phyloP scores from a whole-genome alignment of 2,113 vertebrate species.

The Ochotona princeps region DNA sequence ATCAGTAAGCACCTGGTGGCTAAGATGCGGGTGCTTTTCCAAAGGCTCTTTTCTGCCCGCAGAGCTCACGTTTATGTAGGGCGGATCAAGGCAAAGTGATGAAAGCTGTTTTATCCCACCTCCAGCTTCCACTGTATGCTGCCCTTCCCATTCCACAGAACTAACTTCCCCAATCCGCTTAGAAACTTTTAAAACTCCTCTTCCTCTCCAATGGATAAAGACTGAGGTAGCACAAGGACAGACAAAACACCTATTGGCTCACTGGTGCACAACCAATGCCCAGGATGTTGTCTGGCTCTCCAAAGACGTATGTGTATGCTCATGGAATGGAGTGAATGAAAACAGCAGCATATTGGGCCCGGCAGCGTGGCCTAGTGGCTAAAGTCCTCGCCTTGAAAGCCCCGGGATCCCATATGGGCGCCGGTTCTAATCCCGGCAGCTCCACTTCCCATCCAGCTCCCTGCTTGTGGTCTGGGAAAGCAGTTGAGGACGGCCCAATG shows the following conservation, averaged over 20 bases:
- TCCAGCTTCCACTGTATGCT: not conserved
- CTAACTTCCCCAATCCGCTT: not conserved
- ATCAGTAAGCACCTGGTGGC: not conserved
- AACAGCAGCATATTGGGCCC: too few species aligned
- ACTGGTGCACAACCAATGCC: fast-evolving
- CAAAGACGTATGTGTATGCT: not conserved
- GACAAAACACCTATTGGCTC: not conserved
- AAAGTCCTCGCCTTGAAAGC: too few species aligned
- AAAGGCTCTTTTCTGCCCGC: not conserved
- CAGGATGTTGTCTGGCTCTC: not conserved
- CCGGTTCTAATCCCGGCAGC: too few species aligned
- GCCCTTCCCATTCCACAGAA: not conserved
- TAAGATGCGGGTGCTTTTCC: not conserved
- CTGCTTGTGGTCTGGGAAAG: too few species aligned
- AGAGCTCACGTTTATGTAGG: not conserved
- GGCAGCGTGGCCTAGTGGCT: too few species aligned
- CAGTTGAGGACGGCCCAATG: too few species aligned
- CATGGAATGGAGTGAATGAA: not conserved
- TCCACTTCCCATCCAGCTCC: too few species aligned
- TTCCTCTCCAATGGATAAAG: not conserved
- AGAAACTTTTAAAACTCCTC: not conserved
- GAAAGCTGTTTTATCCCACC: not conserved
- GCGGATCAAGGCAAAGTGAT: not conserved
- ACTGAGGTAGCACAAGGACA: not conserved
- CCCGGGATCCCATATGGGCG: too few species aligned